Percentiles rank a stretch among this genome's conserved stretches.
phyloP scores from a whole-genome alignment of 2,113 vertebrate species.

The Uria aalge region DNA sequence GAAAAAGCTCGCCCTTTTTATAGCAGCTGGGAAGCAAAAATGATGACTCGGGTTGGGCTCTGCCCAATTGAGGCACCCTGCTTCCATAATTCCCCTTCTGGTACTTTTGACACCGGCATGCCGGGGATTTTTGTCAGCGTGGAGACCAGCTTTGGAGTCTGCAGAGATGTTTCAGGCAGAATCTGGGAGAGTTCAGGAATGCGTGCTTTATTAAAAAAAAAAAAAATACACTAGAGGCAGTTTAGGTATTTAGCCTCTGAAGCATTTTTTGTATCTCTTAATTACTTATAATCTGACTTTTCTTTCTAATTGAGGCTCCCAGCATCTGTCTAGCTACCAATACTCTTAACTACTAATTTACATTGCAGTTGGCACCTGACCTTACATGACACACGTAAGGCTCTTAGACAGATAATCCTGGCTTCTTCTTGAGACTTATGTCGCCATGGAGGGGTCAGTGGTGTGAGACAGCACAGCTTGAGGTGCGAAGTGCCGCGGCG shows the following conservation, averaged over 20 bases:
- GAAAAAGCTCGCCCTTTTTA: neutral
- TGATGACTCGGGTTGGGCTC: neutral
- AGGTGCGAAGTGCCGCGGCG: constrained; percentile 73
- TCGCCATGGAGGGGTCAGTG: constrained; percentile 77
- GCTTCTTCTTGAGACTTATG: constrained; percentile 74
- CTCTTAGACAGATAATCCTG: constrained; percentile 79
- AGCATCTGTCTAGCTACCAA: constrained; percentile 73
- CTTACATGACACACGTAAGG: constrained; percentile 77
- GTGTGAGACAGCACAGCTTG: constrained; percentile 68
- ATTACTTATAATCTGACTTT: constrained; percentile 72
- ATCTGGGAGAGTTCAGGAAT: neutral
- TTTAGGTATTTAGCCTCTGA: constrained; percentile 46
- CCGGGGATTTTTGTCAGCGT: neutral
- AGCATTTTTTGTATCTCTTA: constrained; percentile 57
- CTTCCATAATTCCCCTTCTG: neutral
- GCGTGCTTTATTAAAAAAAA: neutral
- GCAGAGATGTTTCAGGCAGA: neutral
- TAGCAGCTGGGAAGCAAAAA: neutral
- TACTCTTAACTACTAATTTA: constrained; percentile 67
- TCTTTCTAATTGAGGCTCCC: constrained; percentile 66
- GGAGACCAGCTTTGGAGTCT: neutral
- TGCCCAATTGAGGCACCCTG: neutral
- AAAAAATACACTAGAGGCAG: neutral
- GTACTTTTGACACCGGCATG: neutral
- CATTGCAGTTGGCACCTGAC: constrained; percentile 73